Percentiles rank a stretch among this genome's conserved stretches.
phyloP scores from a whole-genome alignment of 1,140 invertebrate genomes.

The Plectrocnemia conspersa region DNA sequence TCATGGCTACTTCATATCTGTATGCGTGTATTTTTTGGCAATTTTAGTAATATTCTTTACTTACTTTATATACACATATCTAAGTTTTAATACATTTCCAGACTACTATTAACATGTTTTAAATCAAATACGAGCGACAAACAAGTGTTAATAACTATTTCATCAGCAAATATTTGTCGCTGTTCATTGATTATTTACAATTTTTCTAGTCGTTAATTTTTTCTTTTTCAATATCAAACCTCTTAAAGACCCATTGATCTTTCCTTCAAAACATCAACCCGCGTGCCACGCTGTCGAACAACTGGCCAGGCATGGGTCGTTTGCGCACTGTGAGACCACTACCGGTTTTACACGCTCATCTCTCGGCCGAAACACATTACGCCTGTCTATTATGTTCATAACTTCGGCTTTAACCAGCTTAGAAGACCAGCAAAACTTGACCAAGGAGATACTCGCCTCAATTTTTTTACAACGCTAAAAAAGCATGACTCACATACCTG shows the following conservation, averaged over 20 bases:
- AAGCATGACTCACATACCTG: neutral
- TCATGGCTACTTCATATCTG: neutral
- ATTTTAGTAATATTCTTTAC: no score
- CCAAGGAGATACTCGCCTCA: neutral
- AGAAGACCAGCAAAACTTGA: neutral
- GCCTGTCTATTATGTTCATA: conserved; percentile 24
- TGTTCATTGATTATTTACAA: no score
- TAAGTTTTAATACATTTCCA: no score
- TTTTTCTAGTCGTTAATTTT: no score
- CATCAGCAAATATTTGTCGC: no score
- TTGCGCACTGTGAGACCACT: conserved; percentile 15
- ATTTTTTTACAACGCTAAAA: neutral
- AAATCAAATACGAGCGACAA: no score
- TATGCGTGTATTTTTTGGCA: conserved; percentile 8
- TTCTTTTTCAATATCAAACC: no score
- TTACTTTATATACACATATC: no score
- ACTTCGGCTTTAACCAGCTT: conserved; percentile 24
- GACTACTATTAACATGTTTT: no score
- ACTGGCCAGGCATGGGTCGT: conserved; percentile 4
- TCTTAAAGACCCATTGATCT: no score
- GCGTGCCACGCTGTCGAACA: neutral
- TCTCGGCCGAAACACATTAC: conserved; percentile 22
- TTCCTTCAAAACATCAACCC: no score
- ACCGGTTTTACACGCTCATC: conserved; percentile 26
- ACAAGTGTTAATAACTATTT: no score